phyloP scores from a whole-genome alignment of 2,888 invertebrate species.

The Pocota personata region DNA sequence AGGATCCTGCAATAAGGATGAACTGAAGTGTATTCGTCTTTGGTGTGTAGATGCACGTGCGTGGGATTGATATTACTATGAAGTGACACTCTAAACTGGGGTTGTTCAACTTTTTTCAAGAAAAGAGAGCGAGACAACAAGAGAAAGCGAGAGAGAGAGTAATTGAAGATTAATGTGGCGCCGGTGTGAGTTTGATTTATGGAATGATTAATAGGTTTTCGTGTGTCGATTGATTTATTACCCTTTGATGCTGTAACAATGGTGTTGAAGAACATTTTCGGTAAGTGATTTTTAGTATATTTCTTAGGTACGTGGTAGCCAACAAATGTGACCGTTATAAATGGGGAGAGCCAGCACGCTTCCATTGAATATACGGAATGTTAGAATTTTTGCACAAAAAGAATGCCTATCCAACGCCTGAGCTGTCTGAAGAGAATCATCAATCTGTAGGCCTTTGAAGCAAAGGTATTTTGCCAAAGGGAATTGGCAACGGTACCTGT shows the following conservation, averaged over 20 bases:
- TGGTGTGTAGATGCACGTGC: slow-evolving; percentile 45
- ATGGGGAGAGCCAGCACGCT: not conserved
- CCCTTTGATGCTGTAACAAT: not conserved
- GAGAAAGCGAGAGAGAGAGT: not conserved
- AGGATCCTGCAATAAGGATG: slow-evolving; percentile 49
- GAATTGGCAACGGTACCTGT: no score
- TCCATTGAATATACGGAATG: not conserved
- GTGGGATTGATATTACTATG: slow-evolving; percentile 45
- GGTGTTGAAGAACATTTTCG: not conserved
- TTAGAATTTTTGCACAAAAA: not conserved
- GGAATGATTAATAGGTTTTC: slow-evolving; percentile 32
- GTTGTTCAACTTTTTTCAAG: slow-evolving; percentile 42
- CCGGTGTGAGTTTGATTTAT: slow-evolving; percentile 21
- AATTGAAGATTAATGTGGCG: slow-evolving; percentile 26
- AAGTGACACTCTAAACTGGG: slow-evolving; percentile 6
- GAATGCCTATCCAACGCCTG: no score
- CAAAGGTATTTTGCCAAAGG: no score
- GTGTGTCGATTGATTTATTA: slow-evolving; percentile 30
- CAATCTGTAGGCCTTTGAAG: no score
- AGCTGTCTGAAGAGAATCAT: no score
- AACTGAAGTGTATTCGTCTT: not conserved
- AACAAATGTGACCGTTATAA: not conserved
- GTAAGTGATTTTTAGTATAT: not conserved
- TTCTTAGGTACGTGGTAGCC: not conserved
- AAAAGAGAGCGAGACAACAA: not conserved